Conservation (phyloP, 1,140 invertebrate species). For the Drosophila funebris region DNA sequence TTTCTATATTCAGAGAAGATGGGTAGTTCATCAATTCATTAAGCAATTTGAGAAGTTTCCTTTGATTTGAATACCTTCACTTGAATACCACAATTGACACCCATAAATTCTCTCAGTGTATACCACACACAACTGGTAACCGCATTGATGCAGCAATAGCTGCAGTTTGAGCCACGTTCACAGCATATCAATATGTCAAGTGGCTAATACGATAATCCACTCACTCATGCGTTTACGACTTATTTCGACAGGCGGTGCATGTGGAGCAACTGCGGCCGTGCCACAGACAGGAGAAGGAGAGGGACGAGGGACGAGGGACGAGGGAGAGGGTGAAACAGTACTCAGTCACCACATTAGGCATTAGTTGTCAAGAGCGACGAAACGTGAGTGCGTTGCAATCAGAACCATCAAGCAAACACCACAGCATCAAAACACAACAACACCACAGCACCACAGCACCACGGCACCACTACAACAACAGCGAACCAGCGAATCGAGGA, state of each 20-base stretch:
- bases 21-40: no score
- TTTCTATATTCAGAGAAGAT: no score
- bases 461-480: background rate
- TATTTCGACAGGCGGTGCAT: constrained; percentile 34
- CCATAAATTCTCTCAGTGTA: constrained; percentile 12
- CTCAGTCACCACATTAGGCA: constrained; percentile 28
- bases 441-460: background rate
- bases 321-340: background rate
- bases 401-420: background rate
- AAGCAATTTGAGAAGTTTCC: no score
- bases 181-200: constrained; percentile 65
- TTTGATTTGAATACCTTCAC: no score
- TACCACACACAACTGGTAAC: constrained; percentile 32
- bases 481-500: background rate
- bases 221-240: constrained; percentile 61
- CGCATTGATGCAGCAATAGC: constrained; percentile 26
- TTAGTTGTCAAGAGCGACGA: constrained; percentile 24
- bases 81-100: no score
- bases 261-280: background rate
- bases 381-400: constrained; percentile 20
- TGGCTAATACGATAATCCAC: constrained; percentile 31
- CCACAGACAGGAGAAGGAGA: background rate
- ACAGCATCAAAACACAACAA: background rate
- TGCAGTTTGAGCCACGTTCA: constrained; percentile 23
- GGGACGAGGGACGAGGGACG: background rate